These are phyloP conservation scores for Drosophila fuyamai DNA, from an alignment of 1,140 invertebrate species.

Conservation along the genomic window DNA sequence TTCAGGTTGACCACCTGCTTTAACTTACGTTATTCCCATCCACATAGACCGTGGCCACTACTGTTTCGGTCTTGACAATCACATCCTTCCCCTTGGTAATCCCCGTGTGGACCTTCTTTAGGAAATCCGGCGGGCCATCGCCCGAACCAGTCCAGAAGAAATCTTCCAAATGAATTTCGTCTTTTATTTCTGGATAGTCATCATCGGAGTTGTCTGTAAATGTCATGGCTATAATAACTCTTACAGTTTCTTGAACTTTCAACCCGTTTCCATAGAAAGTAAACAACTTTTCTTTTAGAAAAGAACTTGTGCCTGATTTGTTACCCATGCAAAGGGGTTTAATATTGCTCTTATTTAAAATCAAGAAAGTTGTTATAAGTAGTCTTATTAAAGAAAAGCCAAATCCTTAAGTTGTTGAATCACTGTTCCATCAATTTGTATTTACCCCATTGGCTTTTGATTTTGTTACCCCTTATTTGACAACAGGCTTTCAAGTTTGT, in stretches of 20 bases:
- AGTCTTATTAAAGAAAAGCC: too few species aligned
- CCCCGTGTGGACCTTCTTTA: constrained; percentile 81
- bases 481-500: constrained; percentile 59
- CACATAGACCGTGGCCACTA: constrained; percentile 88
- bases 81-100: constrained; percentile 82
- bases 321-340: neutral
- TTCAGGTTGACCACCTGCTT: neutral
- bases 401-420: neutral
- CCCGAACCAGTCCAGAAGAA: constrained; percentile 95
- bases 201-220: constrained; percentile 69
- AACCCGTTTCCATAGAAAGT: constrained; percentile 73
- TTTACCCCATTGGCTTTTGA: constrained; percentile 37
- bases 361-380: neutral
- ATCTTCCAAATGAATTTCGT: constrained; percentile 90
- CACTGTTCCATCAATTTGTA: constrained; percentile 4
- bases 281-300: neutral
- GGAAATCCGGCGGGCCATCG: constrained; percentile 87
- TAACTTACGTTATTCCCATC: constrained; percentile 81
- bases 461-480: constrained; percentile 55
- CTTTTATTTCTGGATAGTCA: constrained; percentile 85
- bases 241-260: constrained; percentile 70
- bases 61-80: constrained; percentile 85
- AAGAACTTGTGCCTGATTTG: neutral
- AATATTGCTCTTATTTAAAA: too few species aligned
- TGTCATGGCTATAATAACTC: constrained; percentile 27